A percentile compares a stretch with the other conserved stretches of the same genome.
Evolutionary conservation across 1,140 invertebrate species (phyloP).

Genomic region (Caenorhabditis brenneri): DNA sequence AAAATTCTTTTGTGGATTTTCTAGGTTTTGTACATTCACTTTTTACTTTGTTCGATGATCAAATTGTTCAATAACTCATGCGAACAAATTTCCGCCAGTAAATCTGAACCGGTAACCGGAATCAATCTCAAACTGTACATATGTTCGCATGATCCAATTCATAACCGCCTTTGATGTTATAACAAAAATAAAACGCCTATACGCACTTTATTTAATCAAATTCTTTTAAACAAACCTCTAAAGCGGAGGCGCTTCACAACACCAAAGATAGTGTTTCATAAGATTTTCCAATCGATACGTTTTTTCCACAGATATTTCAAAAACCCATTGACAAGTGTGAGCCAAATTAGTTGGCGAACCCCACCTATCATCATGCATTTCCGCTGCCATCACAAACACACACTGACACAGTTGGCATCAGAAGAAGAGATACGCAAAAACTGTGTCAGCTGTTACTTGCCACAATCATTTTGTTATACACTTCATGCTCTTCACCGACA

Average conservation of each 20-base stretch:
- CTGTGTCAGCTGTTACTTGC: constrained; percentile 40
- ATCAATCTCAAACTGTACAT: background rate
- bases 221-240: too few relatives aligned
- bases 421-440: background rate
- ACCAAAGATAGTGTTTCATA: background rate
- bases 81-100: background rate
- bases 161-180: background rate
- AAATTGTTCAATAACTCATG: background rate
- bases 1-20: background rate
- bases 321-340: background rate
- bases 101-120: background rate
- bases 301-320: background rate
- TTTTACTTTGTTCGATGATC: background rate
- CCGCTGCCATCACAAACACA: constrained; percentile 31
- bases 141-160: background rate
- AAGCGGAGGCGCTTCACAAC: too few relatives aligned
- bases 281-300: background rate
- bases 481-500: constrained; percentile 38
- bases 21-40: background rate
- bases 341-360: background rate
- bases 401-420: constrained; percentile 9
- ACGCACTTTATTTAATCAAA: background rate
- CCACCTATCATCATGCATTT: constrained; percentile 27
- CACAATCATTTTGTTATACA: constrained; percentile 38
- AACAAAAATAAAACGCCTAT: background rate